Base-by-base conservation (phyloP, 1,140 invertebrate species). In the Drosophila trapezifrons region DNA sequence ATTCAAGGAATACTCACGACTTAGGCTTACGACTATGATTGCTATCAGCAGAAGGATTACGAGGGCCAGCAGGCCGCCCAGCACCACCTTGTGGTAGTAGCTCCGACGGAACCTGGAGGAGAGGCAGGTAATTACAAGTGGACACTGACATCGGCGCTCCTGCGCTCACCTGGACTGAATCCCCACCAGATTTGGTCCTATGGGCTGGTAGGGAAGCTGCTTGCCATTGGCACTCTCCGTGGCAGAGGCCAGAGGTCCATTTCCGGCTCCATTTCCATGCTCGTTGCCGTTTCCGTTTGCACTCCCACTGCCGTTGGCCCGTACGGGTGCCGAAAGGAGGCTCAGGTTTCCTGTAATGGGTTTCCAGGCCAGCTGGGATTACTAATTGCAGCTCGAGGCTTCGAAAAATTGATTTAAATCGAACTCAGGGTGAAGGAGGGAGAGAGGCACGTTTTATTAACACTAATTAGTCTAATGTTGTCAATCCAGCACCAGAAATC, bases 31-130 rank as follows among this genome's bases (percentile, higher is more conserved):
- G 58, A 90, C 66, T 91, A 92, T 92, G 71, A 86, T 80, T 74
- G 69, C 89, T 66, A 93, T 93, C 65, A 94, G 80, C 49, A 93
- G 75, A 74, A 93, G 81, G 42, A 93, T 80, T 75, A 94, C 91
- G 35, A 94, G 71, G 13, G 92, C 40, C 38, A 93, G 55, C 18
- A 94, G 71, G 27, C 92, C 52, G 7, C 92, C 73, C 20, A 93
- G 55, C 9, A 93, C 72, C 15, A 92, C 82, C 82, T 93, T 93
- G 65, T 92, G 92, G 75, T 92, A 93, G 60, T 94, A 93, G 92
- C 93, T 93, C 83, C 93, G 92, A 49, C 93, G 90, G 78, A 94
- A 94, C 66, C 94, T 94, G 76, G 66, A 22, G 17, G 37, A 9
- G 6, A 13, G 1, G 29, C 56, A 52, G 49, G 13, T 52, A 20